Evolutionary conservation across 2,797 vertebrate genomes (phyloP).

Genomic region (Cynodonichthys magdalenae): DNA sequence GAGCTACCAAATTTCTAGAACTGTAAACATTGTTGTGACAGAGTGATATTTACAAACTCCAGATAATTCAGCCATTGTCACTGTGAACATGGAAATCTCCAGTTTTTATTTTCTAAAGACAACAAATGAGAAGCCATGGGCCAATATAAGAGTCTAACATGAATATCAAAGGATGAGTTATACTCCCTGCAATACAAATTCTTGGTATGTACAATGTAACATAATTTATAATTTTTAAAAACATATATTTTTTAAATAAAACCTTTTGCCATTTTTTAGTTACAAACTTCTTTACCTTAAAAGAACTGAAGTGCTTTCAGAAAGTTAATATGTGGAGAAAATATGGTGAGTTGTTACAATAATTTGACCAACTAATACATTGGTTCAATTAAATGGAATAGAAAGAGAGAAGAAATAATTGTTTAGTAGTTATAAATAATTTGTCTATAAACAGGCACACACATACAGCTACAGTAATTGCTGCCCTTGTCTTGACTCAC

Average conservation of each 20-base stretch:
- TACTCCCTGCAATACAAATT: constrained; percentile 75
- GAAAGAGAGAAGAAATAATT: constrained; percentile 66
- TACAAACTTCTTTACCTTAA: constrained; percentile 74
- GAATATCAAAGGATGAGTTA: constrained; percentile 70
- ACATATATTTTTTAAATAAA: constrained; percentile 85
- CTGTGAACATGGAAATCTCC: constrained; percentile 49
- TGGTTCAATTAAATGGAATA: constrained; percentile 71
- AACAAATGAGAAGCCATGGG: constrained; percentile 52
- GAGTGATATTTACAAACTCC: constrained; percentile 69
- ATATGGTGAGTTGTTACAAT: constrained; percentile 61
- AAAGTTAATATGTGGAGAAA: constrained; percentile 69
- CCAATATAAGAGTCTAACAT: constrained; percentile 63
- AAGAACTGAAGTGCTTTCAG: constrained; percentile 84
- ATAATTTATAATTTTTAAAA: constrained; percentile 79
- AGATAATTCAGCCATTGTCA: constrained; percentile 58
- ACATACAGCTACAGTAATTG: constrained; percentile 69
- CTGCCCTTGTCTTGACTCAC: constrained; percentile 66
- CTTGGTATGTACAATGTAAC: constrained; percentile 80
- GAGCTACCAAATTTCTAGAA: constrained; percentile 56
- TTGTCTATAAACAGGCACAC: constrained; percentile 72
- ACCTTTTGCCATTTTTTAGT: constrained; percentile 71
- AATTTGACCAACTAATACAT: constrained; percentile 64
- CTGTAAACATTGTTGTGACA: constrained; percentile 74
- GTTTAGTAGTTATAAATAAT: constrained; percentile 86
- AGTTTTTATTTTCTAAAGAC: constrained; percentile 24